Evolutionary conservation across 1,140 invertebrate genomes (phyloP), one percentile per base, ranked within the genome.

Genomic region (Atta colombica): DNA sequence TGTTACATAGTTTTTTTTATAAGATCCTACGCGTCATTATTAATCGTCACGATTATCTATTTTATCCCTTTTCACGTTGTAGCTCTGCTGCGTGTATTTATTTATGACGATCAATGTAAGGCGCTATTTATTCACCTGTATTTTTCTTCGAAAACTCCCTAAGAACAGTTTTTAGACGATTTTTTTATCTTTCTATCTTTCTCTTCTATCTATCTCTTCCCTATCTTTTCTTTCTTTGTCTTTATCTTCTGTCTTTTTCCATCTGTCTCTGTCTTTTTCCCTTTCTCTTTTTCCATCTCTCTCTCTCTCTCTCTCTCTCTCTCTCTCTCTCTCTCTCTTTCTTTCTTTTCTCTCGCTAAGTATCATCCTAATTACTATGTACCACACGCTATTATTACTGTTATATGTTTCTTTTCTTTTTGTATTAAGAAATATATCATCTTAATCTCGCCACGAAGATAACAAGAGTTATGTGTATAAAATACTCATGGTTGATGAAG

Each of bases 401-500:
- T 84, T 74, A 84, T 55, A 12, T 71, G 55, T 35, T 74, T 51
- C 25, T 60, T 60, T 4, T 71, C 28, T 18, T 61, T 84, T 84
- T 75, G 18, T 74, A 61, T 61, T 84, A 74, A 84, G 45, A 61
- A 84, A 18, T 69, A 35, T 81, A 51, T 81, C 14, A 25, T 84
- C 84, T 75, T 74, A 87, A 87, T 68, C 69, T 82, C 69, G 39
- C 69, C 31, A 53, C 60, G 21, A 88, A 75, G 60, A 39, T 60
- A 75, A 85, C 68, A 49, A 88, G 69, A 84, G 68, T 88, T 87
- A 84, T 75, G 75, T 63, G 80, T 45, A 66, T 87, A 87, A 85
- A 88, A 88, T 88, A 88, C 87, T 88, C 87, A 88, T 88, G 71
- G 58, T 85, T 75, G 69, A 88, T 86, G 88, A 85, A 91, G 87